Conservation (phyloP, 2,888 invertebrate genomes). For the Creontiades dilutus region DNA sequence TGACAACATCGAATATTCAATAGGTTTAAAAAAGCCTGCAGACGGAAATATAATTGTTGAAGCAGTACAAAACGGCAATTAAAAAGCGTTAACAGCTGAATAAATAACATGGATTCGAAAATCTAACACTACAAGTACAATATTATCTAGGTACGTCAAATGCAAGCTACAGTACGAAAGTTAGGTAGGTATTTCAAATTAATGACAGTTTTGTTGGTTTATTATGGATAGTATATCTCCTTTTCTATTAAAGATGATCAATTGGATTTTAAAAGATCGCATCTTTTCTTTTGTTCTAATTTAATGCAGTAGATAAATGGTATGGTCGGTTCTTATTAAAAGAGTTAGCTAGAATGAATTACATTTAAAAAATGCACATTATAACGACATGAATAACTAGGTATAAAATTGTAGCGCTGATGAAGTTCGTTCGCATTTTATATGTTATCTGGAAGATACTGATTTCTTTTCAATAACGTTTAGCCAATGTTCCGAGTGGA, state of each 20-base stretch:
- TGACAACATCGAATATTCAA: conserved; percentile 42
- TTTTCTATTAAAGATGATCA: too few species aligned
- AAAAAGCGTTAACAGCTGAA: conserved; percentile 31
- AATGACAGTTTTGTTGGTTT: too few species aligned
- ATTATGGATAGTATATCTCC: too few species aligned
- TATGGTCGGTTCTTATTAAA: too few species aligned
- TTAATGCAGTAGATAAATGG: too few species aligned
- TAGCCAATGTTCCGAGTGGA: background rate
- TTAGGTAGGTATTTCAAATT: background rate
- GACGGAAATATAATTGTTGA: conserved; percentile 38
- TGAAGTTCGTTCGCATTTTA: background rate
- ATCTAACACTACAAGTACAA: background rate
- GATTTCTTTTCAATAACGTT: background rate
- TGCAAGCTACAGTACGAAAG: background rate
- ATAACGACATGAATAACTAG: background rate
- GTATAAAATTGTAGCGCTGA: background rate
- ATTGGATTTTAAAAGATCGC: too few species aligned
- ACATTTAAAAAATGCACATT: background rate
- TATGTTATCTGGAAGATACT: background rate
- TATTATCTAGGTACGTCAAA: background rate
- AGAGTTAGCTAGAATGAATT: background rate
- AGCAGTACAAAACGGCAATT: conserved; percentile 41
- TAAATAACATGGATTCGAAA: conserved; percentile 8
- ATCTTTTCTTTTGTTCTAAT: too few species aligned
- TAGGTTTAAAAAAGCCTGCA: conserved; percentile 27